A percentile compares a stretch with the other conserved stretches of the same genome.
Conservation (phyloP, 2,113 vertebrate species). For the Rhinogobius similis region DNA sequence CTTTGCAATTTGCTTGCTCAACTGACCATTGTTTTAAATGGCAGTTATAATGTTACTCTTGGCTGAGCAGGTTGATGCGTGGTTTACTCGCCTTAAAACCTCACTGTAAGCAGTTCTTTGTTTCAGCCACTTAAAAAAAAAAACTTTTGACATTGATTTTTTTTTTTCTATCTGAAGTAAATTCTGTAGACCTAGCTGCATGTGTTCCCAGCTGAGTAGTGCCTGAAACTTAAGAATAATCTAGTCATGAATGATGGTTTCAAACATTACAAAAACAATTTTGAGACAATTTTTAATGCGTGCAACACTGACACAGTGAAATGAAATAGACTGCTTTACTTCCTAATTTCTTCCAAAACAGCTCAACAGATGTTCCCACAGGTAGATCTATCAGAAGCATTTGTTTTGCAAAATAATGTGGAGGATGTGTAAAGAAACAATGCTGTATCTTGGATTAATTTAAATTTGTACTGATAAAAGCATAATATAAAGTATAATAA, state of each 20-base stretch:
- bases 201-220: background rate
- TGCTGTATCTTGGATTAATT: too few species aligned
- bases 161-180: background rate
- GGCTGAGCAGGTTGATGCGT: conserved; percentile 2
- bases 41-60: conserved; percentile 7
- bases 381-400: too few species aligned
- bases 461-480: too few species aligned
- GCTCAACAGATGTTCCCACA: too few species aligned
- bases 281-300: too few species aligned
- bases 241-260: background rate
- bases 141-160: background rate
- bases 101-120: background rate
- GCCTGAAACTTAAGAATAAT: background rate
- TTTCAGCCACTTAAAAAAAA: background rate
- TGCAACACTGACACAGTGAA: too few species aligned
- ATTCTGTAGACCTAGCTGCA: background rate
- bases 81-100: background rate
- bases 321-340: too few species aligned
- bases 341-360: too few species aligned
- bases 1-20: conserved; percentile 3
- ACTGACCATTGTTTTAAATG: conserved; percentile 5
- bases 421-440: too few species aligned
- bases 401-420: too few species aligned
- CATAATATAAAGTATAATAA: background rate
- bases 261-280: background rate